These are phyloP conservation scores for Himalopsyche tibetana DNA, from an alignment of 2,888 invertebrate species.

Conservation along the genomic window DNA sequence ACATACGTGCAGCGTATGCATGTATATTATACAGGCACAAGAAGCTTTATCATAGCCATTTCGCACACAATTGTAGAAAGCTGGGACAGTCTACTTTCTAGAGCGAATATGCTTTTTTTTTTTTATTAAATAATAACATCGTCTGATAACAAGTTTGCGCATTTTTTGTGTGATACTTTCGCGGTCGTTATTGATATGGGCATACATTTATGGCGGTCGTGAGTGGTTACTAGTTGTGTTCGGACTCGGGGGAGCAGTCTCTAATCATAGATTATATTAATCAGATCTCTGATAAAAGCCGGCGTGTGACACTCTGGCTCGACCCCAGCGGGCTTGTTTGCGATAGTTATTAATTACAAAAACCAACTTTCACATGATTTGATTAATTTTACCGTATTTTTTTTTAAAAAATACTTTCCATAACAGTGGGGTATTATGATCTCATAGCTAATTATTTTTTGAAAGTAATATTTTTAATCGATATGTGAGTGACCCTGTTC, in stretches of 20 bases:
- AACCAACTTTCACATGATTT: neutral
- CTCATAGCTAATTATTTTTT: neutral
- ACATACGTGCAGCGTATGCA: neutral
- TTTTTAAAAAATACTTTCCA: neutral
- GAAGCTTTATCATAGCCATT: neutral
- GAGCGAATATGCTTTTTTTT: conserved; percentile 9
- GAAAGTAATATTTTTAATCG: neutral
- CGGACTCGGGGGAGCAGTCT: neutral
- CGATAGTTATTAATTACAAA: neutral
- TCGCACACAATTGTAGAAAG: conserved; percentile 22
- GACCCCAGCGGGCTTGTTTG: conserved; percentile 19
- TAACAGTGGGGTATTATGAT: neutral
- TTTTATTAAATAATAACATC: conserved; percentile 17
- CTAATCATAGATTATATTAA: conserved; percentile 21
- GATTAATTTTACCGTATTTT: conserved; percentile 32
- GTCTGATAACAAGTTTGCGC: conserved; percentile 30
- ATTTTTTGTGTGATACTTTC: conserved; percentile 41
- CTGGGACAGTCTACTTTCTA: conserved; percentile 31
- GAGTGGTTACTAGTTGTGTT: neutral
- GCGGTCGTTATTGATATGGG: conserved; percentile 23
- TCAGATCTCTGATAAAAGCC: neutral
- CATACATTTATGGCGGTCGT: neutral
- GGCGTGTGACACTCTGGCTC: neutral
- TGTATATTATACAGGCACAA: neutral
- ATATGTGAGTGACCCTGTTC: no score